Percentiles rank a stretch among this genome's conserved stretches.
These are phyloP conservation scores for Sinelater perroti DNA, from an alignment of 2,888 invertebrate genomes.

Conservation along the genomic window DNA sequence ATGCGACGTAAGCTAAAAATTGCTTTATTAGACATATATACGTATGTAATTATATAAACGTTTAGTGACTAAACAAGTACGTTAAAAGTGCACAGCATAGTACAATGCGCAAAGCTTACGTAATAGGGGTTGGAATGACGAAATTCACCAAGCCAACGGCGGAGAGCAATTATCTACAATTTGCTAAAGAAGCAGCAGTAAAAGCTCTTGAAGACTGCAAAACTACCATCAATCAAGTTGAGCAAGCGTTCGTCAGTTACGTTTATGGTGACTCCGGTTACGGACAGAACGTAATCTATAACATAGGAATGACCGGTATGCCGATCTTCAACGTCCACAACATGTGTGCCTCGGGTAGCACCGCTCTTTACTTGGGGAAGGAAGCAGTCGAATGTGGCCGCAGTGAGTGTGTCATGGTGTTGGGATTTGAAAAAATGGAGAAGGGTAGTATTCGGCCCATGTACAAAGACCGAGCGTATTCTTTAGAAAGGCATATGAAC, in stretches of 20 bases:
- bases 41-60: no score
- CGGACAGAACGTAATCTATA: constrained; percentile 94
- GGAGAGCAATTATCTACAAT: constrained; percentile 90
- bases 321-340: constrained; percentile 99
- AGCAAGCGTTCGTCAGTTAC: constrained; percentile 92
- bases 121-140: constrained; percentile 97
- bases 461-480: constrained; percentile 85
- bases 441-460: constrained; percentile 83
- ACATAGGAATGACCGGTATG: constrained; percentile 94
- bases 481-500: constrained; percentile 87
- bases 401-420: constrained; percentile 87
- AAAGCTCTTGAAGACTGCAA: constrained; percentile 90
- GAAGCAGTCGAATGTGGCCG: constrained; percentile 89
- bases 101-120: constrained; percentile 77
- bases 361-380: constrained; percentile 88
- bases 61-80: no score
- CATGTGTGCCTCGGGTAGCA: constrained; percentile 97
- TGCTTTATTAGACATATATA: no score
- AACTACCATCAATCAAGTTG: constrained; percentile 76
- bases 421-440: constrained; percentile 99
- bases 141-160: constrained; percentile 94
- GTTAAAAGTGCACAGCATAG: no score
- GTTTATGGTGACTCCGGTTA: constrained; percentile 94
- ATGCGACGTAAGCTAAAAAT: no score
- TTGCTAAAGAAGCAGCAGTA: constrained; percentile 91